Base-by-base conservation (phyloP, 2,797 vertebrate genomes). In the Intellagama lesueurii region DNA sequence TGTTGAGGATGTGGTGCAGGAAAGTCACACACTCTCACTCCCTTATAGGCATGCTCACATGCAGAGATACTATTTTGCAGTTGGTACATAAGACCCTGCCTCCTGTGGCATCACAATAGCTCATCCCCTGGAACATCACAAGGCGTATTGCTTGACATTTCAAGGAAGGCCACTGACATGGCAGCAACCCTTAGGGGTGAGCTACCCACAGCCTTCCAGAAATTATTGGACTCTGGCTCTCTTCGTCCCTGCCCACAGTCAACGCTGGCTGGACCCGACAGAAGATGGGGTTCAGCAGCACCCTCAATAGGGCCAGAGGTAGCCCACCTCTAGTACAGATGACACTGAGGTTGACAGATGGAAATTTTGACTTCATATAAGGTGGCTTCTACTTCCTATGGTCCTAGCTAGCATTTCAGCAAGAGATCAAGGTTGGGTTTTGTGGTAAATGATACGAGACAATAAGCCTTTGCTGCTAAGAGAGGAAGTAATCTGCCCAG, bases 401-500 rank as follows among this genome's bases (percentile, higher is more conserved):
- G 22, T 81, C 19, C 56, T 66, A 81, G 35, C 72, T 70, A 24
- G 81, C 68, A 75, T 40, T 14, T 73, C n/a, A 75, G 4, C 47
- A 40, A 76, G 40, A 75, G 78, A 68, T 68, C 69, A 76, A 81
- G 77, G 40, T 9, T 32, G 60, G n/a, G 75, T 86, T 56, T 66
- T 68, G 70, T 56, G 60, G 70, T 35, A 81, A 86, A 47, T 76
- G 76, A 68, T 60, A 85, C 28, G 26, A 83, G 78, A 14, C 56
- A 75, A 47, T 84, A 83, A 83, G 44, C 47, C 26, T 85, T 24
- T 89, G 75, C 92, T 87, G 40, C 49, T 68, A 92, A 76, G 86
- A 88, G 32, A 89, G 19, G 4, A 0, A 88, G 16, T 85, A 5
- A 89, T 89, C 81, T 93, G 85, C 12, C 19, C 3, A 0, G 30